Conservation (phyloP, 2,113 vertebrate genomes). For the Bos indicus region DNA sequence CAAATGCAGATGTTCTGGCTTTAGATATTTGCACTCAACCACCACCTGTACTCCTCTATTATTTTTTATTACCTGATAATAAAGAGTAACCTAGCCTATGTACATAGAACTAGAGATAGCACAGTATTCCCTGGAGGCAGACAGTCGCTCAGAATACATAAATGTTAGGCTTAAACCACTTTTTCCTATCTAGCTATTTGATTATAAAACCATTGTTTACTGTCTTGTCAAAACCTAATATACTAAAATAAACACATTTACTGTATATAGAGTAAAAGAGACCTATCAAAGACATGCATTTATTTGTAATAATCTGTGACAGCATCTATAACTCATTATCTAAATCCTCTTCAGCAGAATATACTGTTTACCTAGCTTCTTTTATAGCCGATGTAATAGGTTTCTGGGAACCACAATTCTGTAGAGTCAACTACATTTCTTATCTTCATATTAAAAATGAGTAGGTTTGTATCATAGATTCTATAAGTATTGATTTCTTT, state of each 20-base stretch:
- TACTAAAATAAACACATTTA: slow-evolving; percentile 32
- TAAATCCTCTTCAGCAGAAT: slow-evolving; percentile 5
- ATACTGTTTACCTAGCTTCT: background rate
- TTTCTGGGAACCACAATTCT: background rate
- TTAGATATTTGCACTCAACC: background rate
- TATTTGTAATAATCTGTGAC: slow-evolving; percentile 1
- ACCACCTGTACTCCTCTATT: background rate
- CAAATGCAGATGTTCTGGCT: background rate
- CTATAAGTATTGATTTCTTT: background rate
- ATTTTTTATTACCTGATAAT: slow-evolving; percentile 14
- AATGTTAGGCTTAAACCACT: background rate
- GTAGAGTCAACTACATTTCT: background rate
- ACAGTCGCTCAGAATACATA: background rate
- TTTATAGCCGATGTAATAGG: slow-evolving; percentile 25
- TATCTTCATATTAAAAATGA: background rate
- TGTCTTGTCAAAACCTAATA: slow-evolving; percentile 34
- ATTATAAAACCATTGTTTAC: slow-evolving; percentile 29
- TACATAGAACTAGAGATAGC: background rate
- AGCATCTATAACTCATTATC: background rate
- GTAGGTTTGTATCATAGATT: background rate
- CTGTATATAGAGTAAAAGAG: background rate
- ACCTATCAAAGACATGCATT: background rate
- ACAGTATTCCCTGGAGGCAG: background rate
- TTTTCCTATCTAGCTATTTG: slow-evolving; percentile 6
- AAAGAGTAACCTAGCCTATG: slow-evolving; percentile 7